phyloP scores from a whole-genome alignment of 1,140 invertebrate species.

The Drosophila triauraria region DNA sequence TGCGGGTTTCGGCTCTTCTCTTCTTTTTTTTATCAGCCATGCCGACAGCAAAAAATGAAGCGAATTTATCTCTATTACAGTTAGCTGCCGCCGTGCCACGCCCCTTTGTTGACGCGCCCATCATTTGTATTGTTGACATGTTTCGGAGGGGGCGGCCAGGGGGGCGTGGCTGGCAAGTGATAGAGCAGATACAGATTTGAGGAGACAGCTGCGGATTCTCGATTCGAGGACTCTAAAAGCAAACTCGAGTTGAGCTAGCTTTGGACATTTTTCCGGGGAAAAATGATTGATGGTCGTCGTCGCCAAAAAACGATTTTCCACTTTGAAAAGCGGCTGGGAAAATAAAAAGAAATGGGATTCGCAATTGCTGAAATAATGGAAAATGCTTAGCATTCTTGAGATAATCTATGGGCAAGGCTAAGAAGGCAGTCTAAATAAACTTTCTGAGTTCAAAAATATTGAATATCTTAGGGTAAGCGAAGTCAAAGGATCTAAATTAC shows the following conservation, averaged over 20 bases:
- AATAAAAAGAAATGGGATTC: conserved; percentile 38
- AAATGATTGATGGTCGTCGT: conserved; percentile 74
- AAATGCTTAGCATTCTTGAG: conserved; percentile 30
- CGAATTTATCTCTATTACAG: conserved; percentile 83
- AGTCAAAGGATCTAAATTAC: neutral
- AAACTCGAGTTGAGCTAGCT: conserved; percentile 32
- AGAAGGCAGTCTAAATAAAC: neutral
- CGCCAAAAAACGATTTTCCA: conserved; percentile 58
- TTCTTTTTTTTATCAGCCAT: conserved; percentile 56
- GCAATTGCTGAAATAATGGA: conserved; percentile 37
- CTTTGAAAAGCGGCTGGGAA: conserved; percentile 61
- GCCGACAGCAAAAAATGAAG: conserved; percentile 75
- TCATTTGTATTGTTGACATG: conserved; percentile 82
- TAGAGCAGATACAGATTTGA: conserved; percentile 71
- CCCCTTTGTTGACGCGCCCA: conserved; percentile 68
- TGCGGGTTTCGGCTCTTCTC: conserved; percentile 8
- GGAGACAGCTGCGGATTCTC: conserved; percentile 67
- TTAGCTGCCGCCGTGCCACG: conserved; percentile 71
- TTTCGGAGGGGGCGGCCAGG: conserved; percentile 17
- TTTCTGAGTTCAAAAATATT: neutral
- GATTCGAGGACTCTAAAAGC: conserved; percentile 34
- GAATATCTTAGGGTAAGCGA: conserved; percentile 1
- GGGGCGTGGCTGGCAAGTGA: conserved; percentile 53
- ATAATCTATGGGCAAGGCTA: conserved; percentile 6
- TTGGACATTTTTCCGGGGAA: conserved; percentile 43